Base-by-base conservation (phyloP, 2,797 vertebrate species). In the Mallotus villosus region DNA sequence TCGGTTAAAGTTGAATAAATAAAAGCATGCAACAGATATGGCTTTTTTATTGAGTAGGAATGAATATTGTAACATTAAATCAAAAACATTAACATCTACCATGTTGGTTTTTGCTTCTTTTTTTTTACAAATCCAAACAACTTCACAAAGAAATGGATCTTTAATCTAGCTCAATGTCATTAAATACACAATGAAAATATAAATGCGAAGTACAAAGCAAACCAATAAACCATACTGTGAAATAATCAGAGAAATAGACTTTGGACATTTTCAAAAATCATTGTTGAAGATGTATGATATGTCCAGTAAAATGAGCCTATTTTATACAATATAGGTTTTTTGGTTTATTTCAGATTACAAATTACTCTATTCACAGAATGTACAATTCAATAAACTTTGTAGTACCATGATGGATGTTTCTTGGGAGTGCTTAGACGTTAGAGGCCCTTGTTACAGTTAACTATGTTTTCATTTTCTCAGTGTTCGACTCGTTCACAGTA, bases 21-120 rank as follows among this genome's bases (percentile, higher is more conserved):
- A 75, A 85, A 85, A 71, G 27, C 79, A 78, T 81, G 68, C 63
- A 71, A 84, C 91, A 91, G 85, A 86, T 91, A 90, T 91, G 91
- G 91, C 88, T 89, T 90, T 90, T 92, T 92, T 92, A 90, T 90
- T 92, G 81, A 85, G 86, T 82, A 85, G 76, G 65, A 89, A 90
- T 87, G 84, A 86, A 86, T 89, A 89, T 79, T 80, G 82, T 83
- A 83, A 90, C 86, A 90, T 82, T 82, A 89, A 89, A 85, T 84
- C 81, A 89, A 84, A 90, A 88, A 85, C 76, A 79, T 86, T 79
- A 85, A 86, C 76, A 89, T 71, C 78, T 82, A 84, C 79, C 71
- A 86, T 69, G 57, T 68, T 8, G 0, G 64, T 62, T 82, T 78
- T 69, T 84, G 74, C 81, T 76, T 74, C 63, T 27, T 78, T 68